These are phyloP conservation scores for Drosophila koepferae DNA, from an alignment of 2,888 invertebrate genomes.

Conservation along the genomic window DNA sequence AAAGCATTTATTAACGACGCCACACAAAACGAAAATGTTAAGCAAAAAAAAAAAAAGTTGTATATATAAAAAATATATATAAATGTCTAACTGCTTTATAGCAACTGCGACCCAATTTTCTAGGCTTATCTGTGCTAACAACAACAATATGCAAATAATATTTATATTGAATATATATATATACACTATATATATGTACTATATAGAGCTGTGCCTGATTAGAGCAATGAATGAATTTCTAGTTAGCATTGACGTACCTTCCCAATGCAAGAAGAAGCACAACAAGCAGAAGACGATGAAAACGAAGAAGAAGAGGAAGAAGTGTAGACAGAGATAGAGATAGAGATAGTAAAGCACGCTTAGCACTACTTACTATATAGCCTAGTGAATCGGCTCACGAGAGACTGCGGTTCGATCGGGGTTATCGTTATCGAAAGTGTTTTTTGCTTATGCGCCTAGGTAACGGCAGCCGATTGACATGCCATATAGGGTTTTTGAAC, in stretches of 20 bases:
- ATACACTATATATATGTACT: slow-evolving; percentile 9
- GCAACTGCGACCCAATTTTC: slow-evolving; percentile 76
- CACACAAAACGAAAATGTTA: slow-evolving; percentile 65
- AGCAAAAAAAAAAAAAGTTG: slow-evolving; percentile 42
- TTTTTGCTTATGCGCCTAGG: slow-evolving; percentile 47
- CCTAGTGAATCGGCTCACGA: slow-evolving; percentile 10
- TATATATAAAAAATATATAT: not conserved
- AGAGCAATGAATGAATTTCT: slow-evolving; percentile 71
- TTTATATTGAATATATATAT: not conserved
- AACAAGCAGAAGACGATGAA: not conserved
- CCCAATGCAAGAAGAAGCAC: not conserved
- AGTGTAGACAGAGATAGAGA: slow-evolving; percentile 5
- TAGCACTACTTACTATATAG: not conserved
- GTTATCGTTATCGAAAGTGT: slow-evolving; percentile 73
- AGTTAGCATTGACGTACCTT: slow-evolving; percentile 74
- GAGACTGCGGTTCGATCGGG: slow-evolving; percentile 31
- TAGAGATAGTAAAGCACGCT: not conserved
- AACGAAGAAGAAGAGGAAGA: slow-evolving; percentile 4
- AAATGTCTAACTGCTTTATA: slow-evolving; percentile 70
- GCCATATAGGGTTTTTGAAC: slow-evolving; percentile 53
- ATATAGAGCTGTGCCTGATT: slow-evolving; percentile 43
- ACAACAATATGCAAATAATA: slow-evolving; percentile 19
- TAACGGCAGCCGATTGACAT: slow-evolving; percentile 8
- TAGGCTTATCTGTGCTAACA: slow-evolving; percentile 57
- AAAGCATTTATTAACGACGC: slow-evolving; percentile 71